Evolutionary conservation across 2,113 vertebrate genomes (phyloP), one percentile per base, ranked within the genome.

Genomic region (Myotis brandtii): DNA sequence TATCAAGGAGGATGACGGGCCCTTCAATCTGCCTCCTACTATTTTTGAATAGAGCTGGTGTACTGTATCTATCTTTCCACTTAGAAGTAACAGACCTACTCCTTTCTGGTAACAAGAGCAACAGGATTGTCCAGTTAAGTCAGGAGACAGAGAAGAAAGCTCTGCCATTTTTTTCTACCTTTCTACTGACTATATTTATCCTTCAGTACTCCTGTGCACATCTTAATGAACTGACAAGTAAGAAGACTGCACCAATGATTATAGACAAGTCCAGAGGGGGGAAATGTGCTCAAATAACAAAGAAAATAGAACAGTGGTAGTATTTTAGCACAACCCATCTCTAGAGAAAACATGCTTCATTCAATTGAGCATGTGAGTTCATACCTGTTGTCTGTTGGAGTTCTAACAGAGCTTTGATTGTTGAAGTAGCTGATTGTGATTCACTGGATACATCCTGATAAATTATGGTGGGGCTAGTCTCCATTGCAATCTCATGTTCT

Each of bases 381-480:
- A 97, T 95, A 99, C 99, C 99, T 98, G 99, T 99, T 50, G 99
- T 99, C 97, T 99, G 99, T 96, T 99, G 99, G 93, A 99, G 99
- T 97, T 99, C 99, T 97, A 99, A 98, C 54, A 99, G 98, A 21
- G 99, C 99, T 98, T 99, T 99, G 97, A 99, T 99, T 10, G 99
- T 99, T 93, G 99, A 99, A 21, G 99, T 99, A 46, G 99, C 99
- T 0, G 99, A 99, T 97, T 99, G 99, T 94, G 99, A 99, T 98
- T 99, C 99, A 97, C 97, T 98, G 30, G 99, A 98, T 89, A 99
- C 98, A 21, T 99, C 99, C 97, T 99, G 99, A 98, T 99, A 99
- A 98, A 99, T 99, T 72, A 99, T 99, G 4, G 99, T 99, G 25
- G 99, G 99, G 89, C 98, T 99, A 67, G 99, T 99, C 95, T 99